Evolutionary conservation across 1,140 invertebrate species (phyloP).

Genomic region (Notospermus geniculatus): DNA sequence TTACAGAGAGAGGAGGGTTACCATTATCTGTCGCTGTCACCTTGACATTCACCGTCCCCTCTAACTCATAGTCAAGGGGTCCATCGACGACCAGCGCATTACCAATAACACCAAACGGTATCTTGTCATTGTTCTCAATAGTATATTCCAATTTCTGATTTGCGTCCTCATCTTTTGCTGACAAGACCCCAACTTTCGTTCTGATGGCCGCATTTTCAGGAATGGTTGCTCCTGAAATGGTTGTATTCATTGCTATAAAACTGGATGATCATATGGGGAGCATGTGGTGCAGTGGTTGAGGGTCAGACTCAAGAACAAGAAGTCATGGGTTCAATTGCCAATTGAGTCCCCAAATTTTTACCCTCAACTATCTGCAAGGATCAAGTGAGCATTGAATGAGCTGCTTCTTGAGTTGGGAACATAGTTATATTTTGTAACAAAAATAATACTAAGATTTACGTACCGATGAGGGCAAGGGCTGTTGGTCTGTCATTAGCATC

Average conservation of each 20-base stretch:
- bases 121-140: slow-evolving; percentile 10
- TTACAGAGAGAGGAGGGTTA: slow-evolving; percentile 21
- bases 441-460: too few species aligned
- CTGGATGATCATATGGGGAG: too few species aligned
- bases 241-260: slow-evolving; percentile 9
- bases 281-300: too few species aligned
- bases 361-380: too few species aligned
- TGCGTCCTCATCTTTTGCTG: slow-evolving; percentile 25
- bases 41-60: slow-evolving; percentile 16
- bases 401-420: too few species aligned
- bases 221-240: slow-evolving; percentile 21
- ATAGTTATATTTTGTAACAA: too few species aligned
- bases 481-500: too few species aligned
- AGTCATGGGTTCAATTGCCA: too few species aligned
- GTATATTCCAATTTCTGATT: slow-evolving; percentile 27
- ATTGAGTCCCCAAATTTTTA: too few species aligned
- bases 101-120: slow-evolving; percentile 16
- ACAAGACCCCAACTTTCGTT: slow-evolving; percentile 25
- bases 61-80: slow-evolving; percentile 27
- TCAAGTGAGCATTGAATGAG: too few species aligned
- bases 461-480: too few species aligned
- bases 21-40: slow-evolving; percentile 27
- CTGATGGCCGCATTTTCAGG: slow-evolving; percentile 25
- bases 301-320: too few species aligned
- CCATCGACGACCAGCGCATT: slow-evolving; percentile 27